These are phyloP conservation scores for Branchellion lobata DNA, from an alignment of 2,888 invertebrate genomes.

Conservation along the genomic window DNA sequence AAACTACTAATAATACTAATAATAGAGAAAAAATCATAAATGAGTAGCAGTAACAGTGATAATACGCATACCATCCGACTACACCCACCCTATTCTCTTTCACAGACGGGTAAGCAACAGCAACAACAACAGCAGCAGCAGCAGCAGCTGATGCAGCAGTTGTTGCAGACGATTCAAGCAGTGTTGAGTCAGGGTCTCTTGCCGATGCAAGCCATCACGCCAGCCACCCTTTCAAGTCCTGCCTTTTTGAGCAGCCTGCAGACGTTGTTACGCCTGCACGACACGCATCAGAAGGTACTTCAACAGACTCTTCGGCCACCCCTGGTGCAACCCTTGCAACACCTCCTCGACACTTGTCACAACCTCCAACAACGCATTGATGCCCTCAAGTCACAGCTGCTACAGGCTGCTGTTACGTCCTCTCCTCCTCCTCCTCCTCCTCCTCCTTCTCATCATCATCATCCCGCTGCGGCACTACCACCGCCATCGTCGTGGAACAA, in stretches of 20 bases:
- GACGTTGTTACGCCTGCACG: conserved; percentile 42
- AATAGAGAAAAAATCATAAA: too few species aligned
- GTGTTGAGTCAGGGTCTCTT: conserved; percentile 42
- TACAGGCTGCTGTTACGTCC: conserved; percentile 29
- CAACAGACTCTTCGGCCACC: neutral
- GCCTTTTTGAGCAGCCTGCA: conserved; percentile 42
- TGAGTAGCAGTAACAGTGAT: too few species aligned
- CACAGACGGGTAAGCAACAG: conserved; percentile 19
- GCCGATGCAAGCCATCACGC: conserved; percentile 42
- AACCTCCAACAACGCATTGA: conserved; percentile 30
- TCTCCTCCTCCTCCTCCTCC: conserved; percentile 10
- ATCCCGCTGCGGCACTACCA: neutral
- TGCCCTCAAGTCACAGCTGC: conserved; percentile 41
- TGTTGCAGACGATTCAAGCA: conserved; percentile 40
- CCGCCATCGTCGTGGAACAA: conserved; percentile 25
- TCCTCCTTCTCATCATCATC: conserved; percentile 2
- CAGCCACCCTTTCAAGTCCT: conserved; percentile 34
- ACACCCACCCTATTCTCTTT: too few species aligned
- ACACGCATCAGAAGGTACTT: conserved; percentile 30
- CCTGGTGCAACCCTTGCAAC: conserved; percentile 8
- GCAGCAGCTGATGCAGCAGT: conserved; percentile 46
- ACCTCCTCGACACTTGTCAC: neutral
- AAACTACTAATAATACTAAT: too few species aligned
- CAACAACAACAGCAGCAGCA: conserved; percentile 12
- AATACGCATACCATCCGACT: too few species aligned